Evolutionary conservation across 2,888 invertebrate species (phyloP).

Genomic region (Cyaniris semiargus): DNA sequence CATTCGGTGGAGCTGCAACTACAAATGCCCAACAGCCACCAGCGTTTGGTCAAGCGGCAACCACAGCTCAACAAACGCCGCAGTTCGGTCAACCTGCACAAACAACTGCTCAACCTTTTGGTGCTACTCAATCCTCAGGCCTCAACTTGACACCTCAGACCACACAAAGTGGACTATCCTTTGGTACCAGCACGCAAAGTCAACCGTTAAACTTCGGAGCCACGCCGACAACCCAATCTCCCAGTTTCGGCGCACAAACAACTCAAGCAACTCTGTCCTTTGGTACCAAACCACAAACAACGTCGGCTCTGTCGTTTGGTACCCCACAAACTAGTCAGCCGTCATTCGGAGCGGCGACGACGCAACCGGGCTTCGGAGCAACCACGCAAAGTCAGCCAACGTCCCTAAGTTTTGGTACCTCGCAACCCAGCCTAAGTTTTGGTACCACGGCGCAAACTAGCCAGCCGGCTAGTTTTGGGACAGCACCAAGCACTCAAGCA

Average conservation of each 20-base stretch:
- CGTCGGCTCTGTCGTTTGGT: not conserved
- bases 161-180: constrained; percentile 21
- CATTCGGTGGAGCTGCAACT: constrained; percentile 37
- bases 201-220: not conserved
- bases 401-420: constrained; percentile 27
- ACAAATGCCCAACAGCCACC: constrained; percentile 31
- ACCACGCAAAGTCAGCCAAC: constrained; percentile 18
- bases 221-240: not conserved
- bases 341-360: not conserved
- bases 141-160: not conserved
- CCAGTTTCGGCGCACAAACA: constrained; percentile 1
- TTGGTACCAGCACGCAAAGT: constrained; percentile 27
- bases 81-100: constrained; percentile 32
- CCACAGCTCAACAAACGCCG: constrained; percentile 33
- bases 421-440: not conserved
- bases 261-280: constrained; percentile 30
- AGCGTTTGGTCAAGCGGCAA: constrained; percentile 37
- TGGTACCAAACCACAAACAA: constrained; percentile 27
- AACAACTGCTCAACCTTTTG: not conserved
- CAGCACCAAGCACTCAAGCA: not conserved
- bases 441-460: constrained; percentile 6
- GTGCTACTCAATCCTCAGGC: not conserved
- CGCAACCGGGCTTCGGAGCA: constrained; percentile 23
- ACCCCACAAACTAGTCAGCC: constrained; percentile 15
- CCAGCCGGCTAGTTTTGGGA: constrained; percentile 3